Evolutionary conservation across 2,888 invertebrate genomes (phyloP).

Genomic region (Chaitophorus viminalis): DNA sequence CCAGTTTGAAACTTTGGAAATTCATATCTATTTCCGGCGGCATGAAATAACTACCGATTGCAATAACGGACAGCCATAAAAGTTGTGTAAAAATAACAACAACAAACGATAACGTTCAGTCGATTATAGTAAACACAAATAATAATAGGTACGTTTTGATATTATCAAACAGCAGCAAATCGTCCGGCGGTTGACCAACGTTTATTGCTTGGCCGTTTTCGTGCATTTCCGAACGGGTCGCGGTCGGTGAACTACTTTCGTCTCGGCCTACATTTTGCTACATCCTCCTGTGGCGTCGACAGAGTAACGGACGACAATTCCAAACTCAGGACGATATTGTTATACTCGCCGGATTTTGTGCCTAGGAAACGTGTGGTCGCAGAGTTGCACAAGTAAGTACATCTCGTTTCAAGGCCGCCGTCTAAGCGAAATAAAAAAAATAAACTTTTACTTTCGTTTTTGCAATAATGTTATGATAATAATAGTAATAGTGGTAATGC

Average conservation of each 20-base stretch:
- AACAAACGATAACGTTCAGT: neutral
- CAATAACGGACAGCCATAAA: neutral
- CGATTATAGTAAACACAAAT: neutral
- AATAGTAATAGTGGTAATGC: neutral
- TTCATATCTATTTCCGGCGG: conserved; percentile 49
- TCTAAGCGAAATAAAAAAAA: neutral
- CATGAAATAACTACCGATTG: neutral
- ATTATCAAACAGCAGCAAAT: neutral
- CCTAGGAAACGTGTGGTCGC: too few species aligned
- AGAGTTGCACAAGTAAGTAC: neutral
- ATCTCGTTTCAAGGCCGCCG: neutral
- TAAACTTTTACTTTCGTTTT: neutral
- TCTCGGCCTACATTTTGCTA: neutral
- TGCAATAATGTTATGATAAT: neutral
- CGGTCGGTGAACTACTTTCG: neutral
- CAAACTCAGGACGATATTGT: neutral
- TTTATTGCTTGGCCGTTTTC: neutral
- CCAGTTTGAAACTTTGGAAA: conserved; percentile 16
- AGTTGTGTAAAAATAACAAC: neutral
- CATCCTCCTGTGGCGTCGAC: neutral
- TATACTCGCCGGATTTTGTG: too few species aligned
- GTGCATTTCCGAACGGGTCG: too few species aligned
- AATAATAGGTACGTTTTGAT: neutral
- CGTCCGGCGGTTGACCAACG: neutral
- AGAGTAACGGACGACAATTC: neutral